Evolutionary conservation across 30 jellyfish, hydroid and myxozoan species (phyloP), one percentile per base, ranked within the genome.

Genomic region (Turritopsis dohrnii): DNA sequence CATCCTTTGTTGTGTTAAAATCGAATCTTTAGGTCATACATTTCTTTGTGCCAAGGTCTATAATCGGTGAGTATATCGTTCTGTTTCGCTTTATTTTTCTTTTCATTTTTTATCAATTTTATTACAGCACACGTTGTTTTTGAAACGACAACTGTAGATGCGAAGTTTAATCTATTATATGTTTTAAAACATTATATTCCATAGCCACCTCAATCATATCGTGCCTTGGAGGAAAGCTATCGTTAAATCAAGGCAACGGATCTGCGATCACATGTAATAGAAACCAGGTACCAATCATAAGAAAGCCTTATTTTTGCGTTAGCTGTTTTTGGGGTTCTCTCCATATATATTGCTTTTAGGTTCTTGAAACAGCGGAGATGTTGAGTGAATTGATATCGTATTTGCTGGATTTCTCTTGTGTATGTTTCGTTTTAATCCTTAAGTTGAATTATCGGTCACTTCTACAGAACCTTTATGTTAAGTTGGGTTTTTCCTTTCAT

Each of bases 341-440:
- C 60, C 13, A 41, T 5, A 41, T 3, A 13, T 41, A 41, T 41
- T 41, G 60, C 5, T 0, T 69, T 69, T 69, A 69, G 77, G 77
- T 69, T 1, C 8, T 69, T 8, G 30, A 69, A 69, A 27, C 77
- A 1, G 77, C 77, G 19, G 77, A 69, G 22, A n/a, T 69, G 28
- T n/a, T 69, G 28, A n/a, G 31, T 69, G 77, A 69, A 27, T n/a
- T 69, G 22, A 7, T 69, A 27, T 23, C 77, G 17, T 69, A 69
- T 69, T n/a, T 69, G 77, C 30, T 69, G 77, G 77, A 69, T 9
- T 69, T n/a, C 8, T 69, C 16, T 69, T 69, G 77, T 69, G 77
- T 69, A 69, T n/a, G 77, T 69, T 23, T 41, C 5, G 60, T 5
- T 41, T 41, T 41, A 3, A 41, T 41, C 60, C 60, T 41, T 41